These are phyloP conservation scores for Eremophila alpestris DNA, from an alignment of 2,797 vertebrate species.

Conservation along the genomic window DNA sequence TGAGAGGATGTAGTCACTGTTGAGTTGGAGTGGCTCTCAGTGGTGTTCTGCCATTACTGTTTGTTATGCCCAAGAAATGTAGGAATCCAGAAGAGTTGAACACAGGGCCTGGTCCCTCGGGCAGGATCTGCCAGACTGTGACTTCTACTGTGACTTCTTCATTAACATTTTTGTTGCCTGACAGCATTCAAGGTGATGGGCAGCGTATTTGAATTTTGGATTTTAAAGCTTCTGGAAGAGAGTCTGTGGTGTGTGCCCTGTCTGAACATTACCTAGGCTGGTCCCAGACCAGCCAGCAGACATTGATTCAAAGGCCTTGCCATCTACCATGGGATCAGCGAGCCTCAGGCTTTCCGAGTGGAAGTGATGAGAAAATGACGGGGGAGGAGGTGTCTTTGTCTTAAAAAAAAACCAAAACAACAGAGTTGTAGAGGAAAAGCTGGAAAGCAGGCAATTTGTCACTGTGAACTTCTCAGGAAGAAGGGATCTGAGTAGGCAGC, in stretches of 20 bases:
- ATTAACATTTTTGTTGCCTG: not conserved
- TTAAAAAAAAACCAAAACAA: not conserved
- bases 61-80: not conserved
- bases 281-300: conserved; percentile 21
- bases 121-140: not conserved
- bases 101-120: accelerated
- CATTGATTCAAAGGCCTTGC: not conserved
- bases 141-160: not conserved
- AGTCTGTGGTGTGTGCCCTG: not conserved
- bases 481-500: not conserved
- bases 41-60: not conserved
- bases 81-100: not conserved
- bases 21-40: not conserved
- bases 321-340: not conserved
- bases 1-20: not conserved
- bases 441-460: not conserved
- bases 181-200: not conserved
- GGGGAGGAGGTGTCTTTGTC: not conserved
- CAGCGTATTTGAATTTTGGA: not conserved
- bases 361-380: not conserved
- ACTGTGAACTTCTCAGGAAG: not conserved
- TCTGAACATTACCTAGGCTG: not conserved
- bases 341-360: not conserved
- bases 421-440: not conserved
- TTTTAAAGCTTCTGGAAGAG: not conserved